Conservation (phyloP, 2,888 invertebrate species). For the Drosophila melanosoma region DNA sequence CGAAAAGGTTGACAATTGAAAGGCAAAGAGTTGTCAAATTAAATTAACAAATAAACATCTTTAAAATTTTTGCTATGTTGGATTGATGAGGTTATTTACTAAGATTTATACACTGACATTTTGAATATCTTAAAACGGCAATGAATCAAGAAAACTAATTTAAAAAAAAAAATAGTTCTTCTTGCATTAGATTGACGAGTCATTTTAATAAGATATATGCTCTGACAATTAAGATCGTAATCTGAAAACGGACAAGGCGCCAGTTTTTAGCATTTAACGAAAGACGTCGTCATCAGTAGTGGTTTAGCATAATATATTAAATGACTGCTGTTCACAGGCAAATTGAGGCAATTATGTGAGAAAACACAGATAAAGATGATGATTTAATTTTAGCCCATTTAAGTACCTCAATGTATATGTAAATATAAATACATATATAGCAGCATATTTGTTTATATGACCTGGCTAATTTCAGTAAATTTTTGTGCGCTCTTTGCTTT, state of each 20-base stretch:
- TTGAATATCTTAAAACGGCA: constrained; percentile 32
- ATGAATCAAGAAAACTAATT: constrained; percentile 12
- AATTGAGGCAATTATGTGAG: constrained; percentile 75
- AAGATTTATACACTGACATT: constrained; percentile 32
- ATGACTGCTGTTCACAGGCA: constrained; percentile 64
- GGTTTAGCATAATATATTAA: constrained; percentile 40
- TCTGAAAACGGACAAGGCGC: constrained; percentile 54
- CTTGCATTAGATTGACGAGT: constrained; percentile 14
- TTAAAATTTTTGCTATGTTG: not conserved
- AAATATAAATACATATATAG: constrained; percentile 40
- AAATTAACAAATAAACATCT: not conserved
- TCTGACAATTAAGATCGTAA: constrained; percentile 17
- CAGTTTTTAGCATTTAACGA: constrained; percentile 50
- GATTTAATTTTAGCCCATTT: constrained; percentile 65
- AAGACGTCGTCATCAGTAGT: constrained; percentile 6
- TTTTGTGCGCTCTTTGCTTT: constrained; percentile 31
- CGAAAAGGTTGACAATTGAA: constrained; percentile 2
- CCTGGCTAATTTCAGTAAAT: constrained; percentile 63
- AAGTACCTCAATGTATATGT: not conserved
- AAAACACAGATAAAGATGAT: constrained; percentile 67
- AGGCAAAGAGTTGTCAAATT: not conserved
- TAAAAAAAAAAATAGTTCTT: not conserved
- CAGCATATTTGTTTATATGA: constrained; percentile 48
- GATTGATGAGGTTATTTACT: constrained; percentile 19
- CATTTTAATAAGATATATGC: constrained; percentile 44